Conservation (phyloP, 2,797 vertebrate genomes). For the Holocentrus rufus region DNA sequence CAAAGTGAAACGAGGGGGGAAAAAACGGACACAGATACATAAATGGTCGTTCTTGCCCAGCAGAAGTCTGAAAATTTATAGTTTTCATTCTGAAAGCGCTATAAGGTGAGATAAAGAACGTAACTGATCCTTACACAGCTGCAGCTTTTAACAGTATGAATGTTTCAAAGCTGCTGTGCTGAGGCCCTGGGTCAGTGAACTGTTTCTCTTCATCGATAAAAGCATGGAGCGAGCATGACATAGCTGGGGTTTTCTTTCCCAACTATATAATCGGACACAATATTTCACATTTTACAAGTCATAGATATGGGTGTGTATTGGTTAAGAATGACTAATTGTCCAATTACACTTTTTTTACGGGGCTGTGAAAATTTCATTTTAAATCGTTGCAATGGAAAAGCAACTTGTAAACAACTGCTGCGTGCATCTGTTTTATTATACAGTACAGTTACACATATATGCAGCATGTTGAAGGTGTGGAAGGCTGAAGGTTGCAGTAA, state of each 20-base stretch:
- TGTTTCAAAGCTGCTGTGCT: slow-evolving; percentile 63
- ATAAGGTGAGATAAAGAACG: slow-evolving; percentile 76
- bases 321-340: slow-evolving; percentile 10
- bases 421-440: slow-evolving; percentile 21
- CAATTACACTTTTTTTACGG: slow-evolving; percentile 19
- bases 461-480: neutral
- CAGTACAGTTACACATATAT: neutral
- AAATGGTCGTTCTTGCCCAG: slow-evolving; percentile 38
- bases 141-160: slow-evolving; percentile 62
- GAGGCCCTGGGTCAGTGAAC: slow-evolving; percentile 45
- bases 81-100: slow-evolving; percentile 56
- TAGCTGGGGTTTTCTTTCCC: slow-evolving; percentile 57
- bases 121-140: slow-evolving; percentile 76
- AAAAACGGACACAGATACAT: slow-evolving; percentile 34
- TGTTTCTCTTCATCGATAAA: slow-evolving; percentile 72
- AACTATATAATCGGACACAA: slow-evolving; percentile 26
- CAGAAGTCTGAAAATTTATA: slow-evolving; percentile 59
- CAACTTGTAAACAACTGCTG: neutral
- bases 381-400: slow-evolving; percentile 23
- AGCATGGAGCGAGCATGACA: slow-evolving; percentile 61
- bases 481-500: slow-evolving; percentile 6
- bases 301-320: slow-evolving; percentile 15
- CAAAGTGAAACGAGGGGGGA: slow-evolving; percentile 1
- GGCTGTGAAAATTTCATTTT: slow-evolving; percentile 37
- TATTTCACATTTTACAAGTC: slow-evolving; percentile 25